These are phyloP conservation scores for Iphiclides podalirius DNA, from an alignment of 2,888 invertebrate genomes.

Conservation along the genomic window DNA sequence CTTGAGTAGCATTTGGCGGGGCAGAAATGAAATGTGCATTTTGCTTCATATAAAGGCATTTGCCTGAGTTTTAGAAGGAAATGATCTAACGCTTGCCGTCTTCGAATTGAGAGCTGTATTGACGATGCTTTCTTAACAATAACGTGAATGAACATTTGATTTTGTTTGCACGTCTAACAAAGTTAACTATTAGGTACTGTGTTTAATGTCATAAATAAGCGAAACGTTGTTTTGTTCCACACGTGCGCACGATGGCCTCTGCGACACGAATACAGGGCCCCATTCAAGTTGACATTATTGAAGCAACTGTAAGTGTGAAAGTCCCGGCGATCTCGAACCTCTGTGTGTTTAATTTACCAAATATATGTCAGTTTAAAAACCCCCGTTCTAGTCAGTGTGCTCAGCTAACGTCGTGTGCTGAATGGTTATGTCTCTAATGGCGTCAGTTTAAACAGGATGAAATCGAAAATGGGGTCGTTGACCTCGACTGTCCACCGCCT, in stretches of 20 bases:
- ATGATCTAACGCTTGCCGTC: constrained; percentile 56
- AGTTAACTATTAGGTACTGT: constrained; percentile 22
- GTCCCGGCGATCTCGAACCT: constrained; percentile 59
- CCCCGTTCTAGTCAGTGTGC: constrained; percentile 55
- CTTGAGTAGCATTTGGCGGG: constrained; percentile 72
- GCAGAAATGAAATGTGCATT: constrained; percentile 48
- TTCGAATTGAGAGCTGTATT: constrained; percentile 26
- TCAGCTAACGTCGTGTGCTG: constrained; percentile 59
- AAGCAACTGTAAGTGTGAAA: constrained; percentile 80
- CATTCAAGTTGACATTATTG: constrained; percentile 76
- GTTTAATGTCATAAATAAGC: constrained; percentile 50
- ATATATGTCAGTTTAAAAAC: constrained; percentile 49
- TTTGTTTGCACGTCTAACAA: constrained; percentile 23
- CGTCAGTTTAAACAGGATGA: background rate
- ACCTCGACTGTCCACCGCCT: no score
- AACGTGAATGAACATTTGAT: constrained; percentile 6
- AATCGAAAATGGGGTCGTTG: no score
- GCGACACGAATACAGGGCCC: constrained; percentile 70
- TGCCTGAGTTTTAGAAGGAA: constrained; percentile 27
- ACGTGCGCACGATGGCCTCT: constrained; percentile 64
- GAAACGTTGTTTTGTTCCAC: constrained; percentile 72
- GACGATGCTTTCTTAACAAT: constrained; percentile 28
- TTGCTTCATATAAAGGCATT: constrained; percentile 48
- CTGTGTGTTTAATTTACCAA: constrained; percentile 72
- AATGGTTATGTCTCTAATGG: constrained; percentile 39